These are phyloP conservation scores for Erpornis zantholeuca DNA, from an alignment of 2,113 vertebrate genomes.

Conservation along the genomic window DNA sequence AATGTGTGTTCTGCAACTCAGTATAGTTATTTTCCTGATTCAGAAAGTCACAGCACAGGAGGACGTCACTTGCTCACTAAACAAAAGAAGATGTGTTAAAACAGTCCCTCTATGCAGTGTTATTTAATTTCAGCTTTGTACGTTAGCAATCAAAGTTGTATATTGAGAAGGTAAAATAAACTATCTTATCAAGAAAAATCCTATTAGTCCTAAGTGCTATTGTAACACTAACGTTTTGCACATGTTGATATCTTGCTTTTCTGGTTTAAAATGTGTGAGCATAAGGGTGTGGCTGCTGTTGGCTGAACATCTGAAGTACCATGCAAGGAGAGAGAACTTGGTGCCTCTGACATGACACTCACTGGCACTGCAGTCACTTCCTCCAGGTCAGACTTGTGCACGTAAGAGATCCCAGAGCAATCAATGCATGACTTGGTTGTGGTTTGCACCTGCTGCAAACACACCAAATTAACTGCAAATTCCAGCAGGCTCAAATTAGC, in stretches of 20 bases:
- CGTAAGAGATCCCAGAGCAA: neutral
- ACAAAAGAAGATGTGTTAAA: neutral
- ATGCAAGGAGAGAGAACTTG: fast-evolving
- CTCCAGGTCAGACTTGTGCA: neutral
- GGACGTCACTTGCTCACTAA: neutral
- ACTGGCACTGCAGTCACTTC: neutral
- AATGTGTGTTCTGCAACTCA: neutral
- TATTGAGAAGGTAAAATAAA: neutral
- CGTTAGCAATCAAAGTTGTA: neutral
- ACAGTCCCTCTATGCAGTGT: neutral
- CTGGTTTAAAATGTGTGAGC: neutral
- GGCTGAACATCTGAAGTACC: neutral
- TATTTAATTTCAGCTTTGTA: neutral
- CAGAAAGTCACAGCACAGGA: neutral
- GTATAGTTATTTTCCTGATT: neutral
- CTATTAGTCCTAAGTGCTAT: neutral
- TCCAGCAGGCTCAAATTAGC: neutral
- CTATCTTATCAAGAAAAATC: neutral
- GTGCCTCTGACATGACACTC: neutral
- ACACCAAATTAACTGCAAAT: neutral
- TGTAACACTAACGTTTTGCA: neutral
- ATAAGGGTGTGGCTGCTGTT: neutral
- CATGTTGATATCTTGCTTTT: neutral
- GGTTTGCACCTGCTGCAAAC: neutral
- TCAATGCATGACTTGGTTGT: neutral